Conservation (phyloP, 53 echinoderm and acorn worm genomes). For the Stichopus horrens region DNA sequence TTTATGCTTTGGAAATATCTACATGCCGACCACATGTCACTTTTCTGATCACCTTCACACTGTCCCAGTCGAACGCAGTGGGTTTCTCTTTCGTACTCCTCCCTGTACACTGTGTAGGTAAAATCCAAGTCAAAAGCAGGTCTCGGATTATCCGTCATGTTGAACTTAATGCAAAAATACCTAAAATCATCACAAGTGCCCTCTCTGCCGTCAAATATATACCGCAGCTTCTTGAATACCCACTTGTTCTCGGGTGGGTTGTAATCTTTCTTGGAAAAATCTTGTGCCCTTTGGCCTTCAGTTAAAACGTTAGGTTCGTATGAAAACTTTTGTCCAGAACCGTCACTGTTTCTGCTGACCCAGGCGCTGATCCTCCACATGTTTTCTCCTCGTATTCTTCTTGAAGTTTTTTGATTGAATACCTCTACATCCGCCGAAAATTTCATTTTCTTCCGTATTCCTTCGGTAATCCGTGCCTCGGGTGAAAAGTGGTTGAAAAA, state of each 20-base stretch:
- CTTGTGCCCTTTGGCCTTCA: not conserved
- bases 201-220: not conserved
- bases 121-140: conserved; percentile 32
- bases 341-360: conserved; percentile 16
- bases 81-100: conserved; percentile 24
- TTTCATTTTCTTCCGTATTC: conserved; percentile 2
- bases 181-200: conserved; percentile 16
- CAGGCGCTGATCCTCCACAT: not conserved
- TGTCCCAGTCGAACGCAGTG: conserved; percentile 12
- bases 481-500: not conserved
- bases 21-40: no score
- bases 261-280: not conserved
- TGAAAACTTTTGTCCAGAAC: conserved; percentile 12
- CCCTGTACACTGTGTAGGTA: conserved; percentile 11
- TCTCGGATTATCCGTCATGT: conserved; percentile 12
- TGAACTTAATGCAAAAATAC: conserved; percentile 30
- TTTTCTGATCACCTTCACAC: conserved; percentile 16
- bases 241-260: no score
- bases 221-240: not conserved
- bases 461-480: conserved; percentile 1
- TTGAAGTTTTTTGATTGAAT: conserved; percentile 1
- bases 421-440: not conserved
- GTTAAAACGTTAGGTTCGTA: conserved; percentile 12
- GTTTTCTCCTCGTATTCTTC: conserved; percentile 19
- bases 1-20: no score